Conservation (phyloP, 2,888 invertebrate genomes). For the Diaphora mendica region DNA sequence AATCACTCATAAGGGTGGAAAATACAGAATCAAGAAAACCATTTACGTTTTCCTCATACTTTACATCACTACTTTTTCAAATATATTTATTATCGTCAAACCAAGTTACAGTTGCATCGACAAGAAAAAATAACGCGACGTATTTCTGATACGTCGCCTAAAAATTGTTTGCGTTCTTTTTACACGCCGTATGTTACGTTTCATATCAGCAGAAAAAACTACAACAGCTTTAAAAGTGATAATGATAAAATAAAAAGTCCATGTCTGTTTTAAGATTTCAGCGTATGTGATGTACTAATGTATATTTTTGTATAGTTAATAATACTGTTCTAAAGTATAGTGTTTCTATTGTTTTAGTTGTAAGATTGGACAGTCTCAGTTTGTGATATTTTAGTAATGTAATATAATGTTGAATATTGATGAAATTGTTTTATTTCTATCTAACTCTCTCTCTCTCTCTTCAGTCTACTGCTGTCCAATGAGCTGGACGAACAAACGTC, state of each 20-base stretch:
- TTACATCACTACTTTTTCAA: not conserved
- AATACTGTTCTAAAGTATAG: not conserved
- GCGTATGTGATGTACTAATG: not conserved
- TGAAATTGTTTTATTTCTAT: not conserved
- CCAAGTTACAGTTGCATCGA: not conserved
- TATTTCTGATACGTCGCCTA: not conserved
- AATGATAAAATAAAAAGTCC: not conserved
- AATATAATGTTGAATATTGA: not conserved
- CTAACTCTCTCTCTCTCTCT: not conserved
- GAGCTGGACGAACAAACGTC: too few species aligned
- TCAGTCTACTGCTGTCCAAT: too few species aligned
- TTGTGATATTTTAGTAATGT: slow-evolving; percentile 1
- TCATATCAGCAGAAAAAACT: not conserved
- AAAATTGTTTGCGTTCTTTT: not conserved
- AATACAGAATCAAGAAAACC: too few species aligned
- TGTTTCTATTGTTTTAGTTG: not conserved
- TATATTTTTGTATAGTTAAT: not conserved
- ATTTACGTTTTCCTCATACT: too few species aligned
- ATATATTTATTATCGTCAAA: not conserved
- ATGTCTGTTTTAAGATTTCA: not conserved
- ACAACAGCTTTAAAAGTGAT: too few species aligned
- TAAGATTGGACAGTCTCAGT: not conserved
- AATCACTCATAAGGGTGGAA: not conserved
- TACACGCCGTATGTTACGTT: not conserved
- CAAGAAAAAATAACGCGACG: not conserved